Percentiles rank a stretch among this genome's conserved stretches.
These are phyloP conservation scores for Biston stratarius DNA, from an alignment of 2,888 invertebrate genomes.

Conservation along the genomic window DNA sequence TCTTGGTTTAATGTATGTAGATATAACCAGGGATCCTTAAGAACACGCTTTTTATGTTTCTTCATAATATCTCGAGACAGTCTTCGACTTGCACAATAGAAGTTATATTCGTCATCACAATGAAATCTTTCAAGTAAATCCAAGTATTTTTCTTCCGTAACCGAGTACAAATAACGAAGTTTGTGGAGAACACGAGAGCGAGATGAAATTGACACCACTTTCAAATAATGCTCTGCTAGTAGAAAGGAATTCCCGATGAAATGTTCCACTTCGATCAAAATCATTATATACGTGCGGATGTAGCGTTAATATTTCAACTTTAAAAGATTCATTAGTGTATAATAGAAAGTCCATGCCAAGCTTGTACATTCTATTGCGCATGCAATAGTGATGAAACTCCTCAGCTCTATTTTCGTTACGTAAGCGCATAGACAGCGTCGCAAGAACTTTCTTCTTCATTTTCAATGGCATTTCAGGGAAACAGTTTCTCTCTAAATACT, in stretches of 20 bases:
- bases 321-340: constrained; percentile 58
- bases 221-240: constrained; percentile 32
- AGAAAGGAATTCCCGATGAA: constrained; percentile 56
- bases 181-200: constrained; percentile 14
- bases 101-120: constrained; percentile 17
- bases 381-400: constrained; percentile 63
- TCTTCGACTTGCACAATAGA: constrained; percentile 35
- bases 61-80: constrained; percentile 57
- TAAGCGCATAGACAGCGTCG: constrained; percentile 39
- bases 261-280: constrained; percentile 33
- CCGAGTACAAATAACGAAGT: constrained; percentile 41
- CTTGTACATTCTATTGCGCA: constrained; percentile 45
- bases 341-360: constrained; percentile 62
- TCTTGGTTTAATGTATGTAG: constrained; percentile 51
- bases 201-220: constrained; percentile 3
- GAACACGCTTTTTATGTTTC: constrained; percentile 62
- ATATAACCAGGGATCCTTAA: constrained; percentile 56
- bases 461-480: constrained; percentile 68
- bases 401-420: constrained; percentile 53
- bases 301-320: constrained; percentile 51
- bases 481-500: constrained; percentile 60
- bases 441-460: constrained; percentile 55
- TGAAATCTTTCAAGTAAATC: constrained; percentile 56
- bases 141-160: constrained; percentile 57
- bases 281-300: constrained; percentile 12